Evolutionary conservation across 2,888 invertebrate genomes (phyloP), one percentile per base, ranked within the genome.

Genomic region (Leptarthrus brevirostris): DNA sequence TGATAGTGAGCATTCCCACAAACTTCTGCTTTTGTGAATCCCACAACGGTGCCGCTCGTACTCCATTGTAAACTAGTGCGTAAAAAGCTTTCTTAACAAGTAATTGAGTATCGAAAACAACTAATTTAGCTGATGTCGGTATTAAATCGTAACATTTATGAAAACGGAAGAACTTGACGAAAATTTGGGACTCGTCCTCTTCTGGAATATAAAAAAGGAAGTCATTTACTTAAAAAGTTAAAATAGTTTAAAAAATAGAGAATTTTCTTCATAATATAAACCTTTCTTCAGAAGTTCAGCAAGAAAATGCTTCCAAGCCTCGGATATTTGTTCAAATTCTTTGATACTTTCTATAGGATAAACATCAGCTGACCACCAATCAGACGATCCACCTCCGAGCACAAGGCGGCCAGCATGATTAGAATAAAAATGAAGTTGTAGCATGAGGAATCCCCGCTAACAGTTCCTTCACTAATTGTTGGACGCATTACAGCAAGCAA

Each of bases 141-240:
- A 99, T 98, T 86, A 99, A 90, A 89, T 99, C 99, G 88, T 99
- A 99, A 86, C 98, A 98, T 87, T 97, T 97, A 90, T 99, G 98
- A 87, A 97, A 98, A 87, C 96, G 96, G 92, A 99, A 98, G 89
- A 99, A 99, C 86, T 97, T 97, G 80, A 96, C 96, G 87, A 96
- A 97, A 83, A 97, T 97, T 87, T 96, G 95, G 83, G 95, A 95
- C 87, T 97, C 96, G 88, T 97, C 96, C 86, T 96, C 95, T 88
- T 96, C 96, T 96, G 92, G 12, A 82, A 83, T 70, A 44, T 3
- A 54, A 14, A 44, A 66, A 2, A 12, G 53, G 40, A 40, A 24
- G 24, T 6, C 18, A 4, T 52, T 20, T 2, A 52, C 6, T 14
- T 16, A 18, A 30, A 24, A 54, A 54, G 6, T 24, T 1, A 49